Base-by-base conservation (phyloP, 2,888 invertebrate species). In the Drosophila subsilvestris region DNA sequence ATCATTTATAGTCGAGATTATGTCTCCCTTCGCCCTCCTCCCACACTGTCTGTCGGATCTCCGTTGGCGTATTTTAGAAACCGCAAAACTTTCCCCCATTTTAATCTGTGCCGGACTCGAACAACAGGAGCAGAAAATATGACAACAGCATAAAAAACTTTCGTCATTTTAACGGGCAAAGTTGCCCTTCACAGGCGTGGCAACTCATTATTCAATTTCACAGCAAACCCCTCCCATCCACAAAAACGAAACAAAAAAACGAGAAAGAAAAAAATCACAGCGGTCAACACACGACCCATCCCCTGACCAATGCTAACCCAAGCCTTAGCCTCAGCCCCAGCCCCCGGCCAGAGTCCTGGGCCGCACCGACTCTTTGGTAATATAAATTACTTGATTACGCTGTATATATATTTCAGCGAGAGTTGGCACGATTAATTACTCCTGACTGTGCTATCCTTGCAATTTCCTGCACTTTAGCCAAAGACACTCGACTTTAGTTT, bases 201-300 rank as follows among this genome's bases (percentile, higher is more conserved):
- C 72, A 73, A 75, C 88, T 89, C 86, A 86, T 86, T 86, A 86
- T 85, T 86, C 85, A 86, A 87, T 86, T 85, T 86, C 87, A 84
- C 87, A 86, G 76, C 72, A 55, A 75, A 48, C 37, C 37, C 37
- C 37, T 37, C 37, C 37, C 37, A 37, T 2, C 37, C n/a, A 32
- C 51, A 51, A 56, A 49, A 54, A 37, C 54, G 49, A 56, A 51
- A 37, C 32, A 37, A n/a, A 54, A n/a, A 54, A 74, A 53, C 18
- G n/a, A 44, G 51, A 51, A 37, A 43, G 10, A 58, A 71, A 75
- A 75, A 56, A 79, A 81, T 85, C 88, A 77, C 73, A 77, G 85
- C 77, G 77, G 87, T 85, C 71, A 79, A 45, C 53, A 54, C 49
- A 22, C 43, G 54, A 72, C 74, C 71, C 65, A 47, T 50, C 29